A percentile compares a stretch with the other conserved stretches of the same genome.
Conservation (phyloP, 2,797 vertebrate genomes). For the Eutrigla gurnardus region DNA sequence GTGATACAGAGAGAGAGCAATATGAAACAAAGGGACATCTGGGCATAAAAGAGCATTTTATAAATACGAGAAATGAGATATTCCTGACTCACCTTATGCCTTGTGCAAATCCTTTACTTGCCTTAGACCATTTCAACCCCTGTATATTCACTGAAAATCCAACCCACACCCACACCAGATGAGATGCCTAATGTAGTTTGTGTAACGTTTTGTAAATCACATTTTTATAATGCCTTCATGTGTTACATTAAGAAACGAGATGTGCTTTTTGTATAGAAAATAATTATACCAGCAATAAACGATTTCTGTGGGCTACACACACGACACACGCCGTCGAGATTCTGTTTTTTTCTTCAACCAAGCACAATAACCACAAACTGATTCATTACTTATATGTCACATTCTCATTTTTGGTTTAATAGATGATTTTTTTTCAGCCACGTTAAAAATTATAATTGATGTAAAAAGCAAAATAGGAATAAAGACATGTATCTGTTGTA, state of each 20-base stretch:
- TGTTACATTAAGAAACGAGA: conserved; percentile 11
- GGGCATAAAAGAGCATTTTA: background rate
- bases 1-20: conserved; percentile 30
- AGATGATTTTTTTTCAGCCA: background rate
- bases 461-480: background rate
- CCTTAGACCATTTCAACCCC: conserved; percentile 26
- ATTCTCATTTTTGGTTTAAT: background rate
- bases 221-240: conserved; percentile 43
- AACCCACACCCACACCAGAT: conserved; percentile 25
- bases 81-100: background rate
- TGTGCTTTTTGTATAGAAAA: conserved; percentile 58
- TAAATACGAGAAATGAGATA: background rate
- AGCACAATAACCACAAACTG: background rate
- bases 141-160: conserved; percentile 32
- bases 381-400: background rate
- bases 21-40: conserved; percentile 10
- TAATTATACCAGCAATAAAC: conserved; percentile 75
- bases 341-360: background rate
- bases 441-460: background rate
- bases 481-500: background rate
- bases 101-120: conserved; percentile 54
- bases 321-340: background rate
- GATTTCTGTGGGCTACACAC: background rate
- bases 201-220: conserved; percentile 58
- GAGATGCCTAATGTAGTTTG: conserved; percentile 36